Conservation (phyloP, 2,888 invertebrate species). For the Trissolcus japonicus region DNA sequence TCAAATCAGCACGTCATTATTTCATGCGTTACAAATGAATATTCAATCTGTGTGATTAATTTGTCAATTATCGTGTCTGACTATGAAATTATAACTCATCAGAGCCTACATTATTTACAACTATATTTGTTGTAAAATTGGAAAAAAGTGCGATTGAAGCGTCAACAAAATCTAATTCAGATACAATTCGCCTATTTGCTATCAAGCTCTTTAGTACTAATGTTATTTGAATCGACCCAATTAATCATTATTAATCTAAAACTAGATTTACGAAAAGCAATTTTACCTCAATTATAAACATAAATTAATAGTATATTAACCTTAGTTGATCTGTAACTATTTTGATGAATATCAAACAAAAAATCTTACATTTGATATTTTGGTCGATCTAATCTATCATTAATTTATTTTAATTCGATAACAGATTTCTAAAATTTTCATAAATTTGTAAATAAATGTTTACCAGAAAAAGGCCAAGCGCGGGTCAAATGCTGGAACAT, state of each 20-base stretch:
- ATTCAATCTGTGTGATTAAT: no score
- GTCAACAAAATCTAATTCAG: background rate
- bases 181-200: constrained; percentile 13
- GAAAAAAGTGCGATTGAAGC: no score
- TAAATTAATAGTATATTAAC: background rate
- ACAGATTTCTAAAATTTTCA: background rate
- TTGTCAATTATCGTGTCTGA: no score
- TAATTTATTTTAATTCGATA: background rate
- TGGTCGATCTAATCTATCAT: background rate
- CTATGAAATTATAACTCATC: background rate
- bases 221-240: background rate
- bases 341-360: background rate
- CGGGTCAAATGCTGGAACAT: constrained; percentile 85
- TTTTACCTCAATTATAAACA: background rate
- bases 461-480: constrained; percentile 84
- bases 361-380: background rate
- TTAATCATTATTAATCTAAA: no score
- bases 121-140: constrained; percentile 7
- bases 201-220: constrained; percentile 13
- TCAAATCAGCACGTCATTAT: no score
- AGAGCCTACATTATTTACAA: constrained; percentile 35
- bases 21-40: no score
- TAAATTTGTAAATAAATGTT: constrained; percentile 30
- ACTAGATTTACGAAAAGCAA: no score
- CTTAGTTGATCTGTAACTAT: background rate